Percentiles rank a stretch among this genome's conserved stretches.
Evolutionary conservation across 2,797 vertebrate species (phyloP).

Genomic region (Nannoperca australis): DNA sequence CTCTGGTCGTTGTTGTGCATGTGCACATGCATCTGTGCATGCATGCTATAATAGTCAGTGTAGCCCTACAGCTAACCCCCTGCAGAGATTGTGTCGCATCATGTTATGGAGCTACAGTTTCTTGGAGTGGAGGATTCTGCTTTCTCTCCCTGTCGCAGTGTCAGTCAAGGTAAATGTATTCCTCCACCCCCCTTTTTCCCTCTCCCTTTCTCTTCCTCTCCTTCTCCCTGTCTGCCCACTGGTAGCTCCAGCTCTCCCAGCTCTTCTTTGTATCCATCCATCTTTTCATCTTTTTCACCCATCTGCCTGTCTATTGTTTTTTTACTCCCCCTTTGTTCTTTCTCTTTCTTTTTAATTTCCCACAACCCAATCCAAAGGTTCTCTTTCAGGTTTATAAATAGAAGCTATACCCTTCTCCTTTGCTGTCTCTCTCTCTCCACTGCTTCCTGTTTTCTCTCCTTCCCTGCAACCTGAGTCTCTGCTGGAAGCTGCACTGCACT

Average conservation of each 20-base stretch:
- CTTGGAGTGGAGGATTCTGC: slow-evolving; percentile 67
- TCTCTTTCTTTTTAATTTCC: slow-evolving; percentile 59
- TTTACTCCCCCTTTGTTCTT: slow-evolving; percentile 13
- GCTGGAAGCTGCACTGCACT: slow-evolving; percentile 49
- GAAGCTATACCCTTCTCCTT: slow-evolving; percentile 51
- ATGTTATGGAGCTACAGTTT: slow-evolving; percentile 67
- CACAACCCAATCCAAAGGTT: slow-evolving; percentile 54
- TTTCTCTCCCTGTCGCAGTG: slow-evolving; percentile 80
- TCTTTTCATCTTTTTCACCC: slow-evolving; percentile 47
- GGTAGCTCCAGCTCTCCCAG: slow-evolving; percentile 22
- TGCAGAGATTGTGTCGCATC: slow-evolving; percentile 77
- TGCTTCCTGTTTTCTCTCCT: slow-evolving; percentile 22
- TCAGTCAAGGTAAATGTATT: slow-evolving; percentile 82
- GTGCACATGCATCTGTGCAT: neutral
- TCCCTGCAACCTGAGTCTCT: slow-evolving; percentile 56
- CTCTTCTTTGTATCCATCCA: slow-evolving; percentile 40
- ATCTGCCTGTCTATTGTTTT: slow-evolving; percentile 21
- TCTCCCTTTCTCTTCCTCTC: neutral
- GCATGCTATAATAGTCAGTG: slow-evolving; percentile 13
- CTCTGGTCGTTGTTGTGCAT: neutral
- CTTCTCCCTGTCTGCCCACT: slow-evolving; percentile 19
- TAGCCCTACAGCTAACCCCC: slow-evolving; percentile 58
- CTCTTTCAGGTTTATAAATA: slow-evolving; percentile 72
- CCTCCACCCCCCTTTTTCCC: slow-evolving; percentile 35
- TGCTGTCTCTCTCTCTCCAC: slow-evolving; percentile 27